Evolutionary conservation across 2,113 vertebrate genomes (phyloP).

Genomic region (Tragelaphus scriptus): DNA sequence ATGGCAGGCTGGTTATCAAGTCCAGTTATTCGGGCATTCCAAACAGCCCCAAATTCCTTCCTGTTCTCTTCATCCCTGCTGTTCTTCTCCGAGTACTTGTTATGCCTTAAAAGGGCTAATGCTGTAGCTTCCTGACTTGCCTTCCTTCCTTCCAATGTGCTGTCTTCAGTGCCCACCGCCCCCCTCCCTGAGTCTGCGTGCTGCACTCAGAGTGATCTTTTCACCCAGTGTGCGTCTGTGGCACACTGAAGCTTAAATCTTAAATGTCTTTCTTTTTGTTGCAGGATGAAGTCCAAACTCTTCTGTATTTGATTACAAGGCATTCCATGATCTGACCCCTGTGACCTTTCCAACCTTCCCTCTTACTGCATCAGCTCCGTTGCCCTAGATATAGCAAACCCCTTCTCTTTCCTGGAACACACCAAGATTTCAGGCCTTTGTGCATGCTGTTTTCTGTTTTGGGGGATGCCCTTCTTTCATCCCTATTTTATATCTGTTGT

Average conservation of each 20-base stretch:
- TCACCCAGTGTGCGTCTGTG: not conserved
- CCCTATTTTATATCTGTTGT: not conserved
- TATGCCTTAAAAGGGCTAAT: not conserved
- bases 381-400: not conserved
- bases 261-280: not conserved
- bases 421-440: not conserved
- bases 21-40: not conserved
- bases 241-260: not conserved
- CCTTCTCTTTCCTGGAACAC: not conserved
- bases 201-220: not conserved
- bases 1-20: not conserved
- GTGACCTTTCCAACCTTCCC: not conserved
- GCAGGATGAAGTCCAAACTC: not conserved
- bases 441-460: not conserved
- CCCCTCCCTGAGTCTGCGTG: not conserved
- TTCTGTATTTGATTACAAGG: not conserved
- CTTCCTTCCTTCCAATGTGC: not conserved
- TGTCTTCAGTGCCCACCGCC: rapidly evolving
- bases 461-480: not conserved
- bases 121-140: not conserved
- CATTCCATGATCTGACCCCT: not conserved
- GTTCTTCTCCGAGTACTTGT: not conserved
- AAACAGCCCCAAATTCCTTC: not conserved
- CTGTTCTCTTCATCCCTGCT: not conserved
- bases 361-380: not conserved